A percentile compares a stretch with the other conserved stretches of the same genome.
phyloP scores from a whole-genome alignment of 30 jellyfish, hydroid and myxozoan genomes.

The Chrysaora quinquecirrha region DNA sequence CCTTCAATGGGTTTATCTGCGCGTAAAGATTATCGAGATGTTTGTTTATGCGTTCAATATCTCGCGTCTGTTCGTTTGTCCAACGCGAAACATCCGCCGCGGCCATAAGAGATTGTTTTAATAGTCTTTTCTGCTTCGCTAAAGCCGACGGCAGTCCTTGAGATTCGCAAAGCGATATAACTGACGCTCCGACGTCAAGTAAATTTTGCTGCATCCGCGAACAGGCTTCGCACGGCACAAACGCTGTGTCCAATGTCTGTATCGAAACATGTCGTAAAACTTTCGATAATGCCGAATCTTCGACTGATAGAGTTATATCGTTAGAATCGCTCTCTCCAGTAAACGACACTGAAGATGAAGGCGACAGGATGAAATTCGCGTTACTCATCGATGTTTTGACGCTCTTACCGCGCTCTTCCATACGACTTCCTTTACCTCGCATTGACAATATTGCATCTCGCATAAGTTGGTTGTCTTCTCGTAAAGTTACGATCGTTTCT shows the following conservation, averaged over 20 bases:
- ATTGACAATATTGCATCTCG: slow-evolving; percentile 42
- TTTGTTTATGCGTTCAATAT: slow-evolving; percentile 67
- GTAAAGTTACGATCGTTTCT: slow-evolving; percentile 28
- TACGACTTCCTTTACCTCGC: slow-evolving; percentile 16
- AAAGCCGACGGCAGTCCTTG: slow-evolving; percentile 90
- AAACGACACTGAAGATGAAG: slow-evolving; percentile 1
- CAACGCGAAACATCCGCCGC: slow-evolving; percentile 74
- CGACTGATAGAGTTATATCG: slow-evolving; percentile 27
- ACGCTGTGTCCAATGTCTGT: slow-evolving; percentile 92
- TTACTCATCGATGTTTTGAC: slow-evolving; percentile 7
- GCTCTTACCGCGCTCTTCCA: slow-evolving; percentile 33
- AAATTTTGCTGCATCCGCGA: slow-evolving; percentile 76
- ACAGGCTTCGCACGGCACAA: slow-evolving; percentile 88
- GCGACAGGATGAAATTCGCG: background rate
- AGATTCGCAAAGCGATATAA: slow-evolving; percentile 77
- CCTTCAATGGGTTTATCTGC: slow-evolving; percentile 69
- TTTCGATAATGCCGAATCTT: slow-evolving; percentile 33
- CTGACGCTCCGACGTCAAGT: slow-evolving; percentile 70
- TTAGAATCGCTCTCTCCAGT: background rate
- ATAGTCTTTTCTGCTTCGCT: slow-evolving; percentile 69
- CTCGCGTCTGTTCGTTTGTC: slow-evolving; percentile 81
- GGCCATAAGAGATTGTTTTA: slow-evolving; percentile 74
- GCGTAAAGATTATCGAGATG: slow-evolving; percentile 56
- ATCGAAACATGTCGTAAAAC: slow-evolving; percentile 43
- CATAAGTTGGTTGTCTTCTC: slow-evolving; percentile 53